Evolutionary conservation across 1,140 invertebrate species (phyloP), one percentile per base, ranked within the genome.

Genomic region (Pogonus chalceus): DNA sequence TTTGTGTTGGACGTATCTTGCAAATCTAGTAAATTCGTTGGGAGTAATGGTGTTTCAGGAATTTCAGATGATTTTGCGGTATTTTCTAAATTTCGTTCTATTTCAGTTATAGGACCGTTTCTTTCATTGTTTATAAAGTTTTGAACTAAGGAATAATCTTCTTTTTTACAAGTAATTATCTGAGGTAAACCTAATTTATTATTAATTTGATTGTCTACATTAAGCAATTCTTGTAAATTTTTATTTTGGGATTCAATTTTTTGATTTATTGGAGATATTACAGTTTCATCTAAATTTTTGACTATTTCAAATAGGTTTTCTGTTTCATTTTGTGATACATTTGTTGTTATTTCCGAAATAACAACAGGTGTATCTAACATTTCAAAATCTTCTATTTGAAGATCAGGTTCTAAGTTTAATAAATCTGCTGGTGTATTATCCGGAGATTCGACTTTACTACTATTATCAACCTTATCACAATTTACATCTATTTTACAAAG

Each of bases 1-100:
- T n/a, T n/a, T n/a, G 68, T 62, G 53, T 67, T 62, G 23, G 57
- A 55, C 10, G 62, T 43, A 57, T 57, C 60, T 51, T 65, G 60
- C 9, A 68, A 47, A 43, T 43, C 18, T 43, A 43, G 37, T 10
- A 43, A 4, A 43, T 18, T 43, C 3, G 37, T 43, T 43, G 37
- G 7, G 4, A 4, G 26, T 12, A 16, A 12, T 43, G 3, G 7
- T 43, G 18, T 16, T 10, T 18, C 9, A 43, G 9, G 37, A 12
- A 4, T 43, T 7, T 9, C 18, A 12, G 7, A 4, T 43, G 9
- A 43, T 43, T 43, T 43, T 31, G 7, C 14, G 4, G 26, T 31
- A 7, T 7, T 14, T 43, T 10, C 37, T 18, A 43, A 18, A 43
- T 43, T 43, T 43, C 18, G 37, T 9, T 4, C 18, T 4, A 43